phyloP scores from a whole-genome alignment of 2,888 invertebrate species.

The Trichacis sp. region DNA sequence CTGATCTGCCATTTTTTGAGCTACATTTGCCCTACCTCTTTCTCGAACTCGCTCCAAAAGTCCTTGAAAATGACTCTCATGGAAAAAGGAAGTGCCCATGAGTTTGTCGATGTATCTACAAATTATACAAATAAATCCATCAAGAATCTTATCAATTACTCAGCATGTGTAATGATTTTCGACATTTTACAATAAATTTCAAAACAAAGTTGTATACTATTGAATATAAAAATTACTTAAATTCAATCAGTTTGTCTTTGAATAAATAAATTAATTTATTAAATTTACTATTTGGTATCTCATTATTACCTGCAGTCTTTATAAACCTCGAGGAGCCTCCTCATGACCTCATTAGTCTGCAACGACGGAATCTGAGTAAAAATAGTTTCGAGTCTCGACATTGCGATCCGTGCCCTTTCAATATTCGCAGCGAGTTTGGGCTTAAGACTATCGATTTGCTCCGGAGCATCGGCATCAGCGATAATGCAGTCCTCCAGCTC shows the following conservation, averaged over 20 bases:
- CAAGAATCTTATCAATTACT: no score
- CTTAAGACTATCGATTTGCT: conserved; percentile 67
- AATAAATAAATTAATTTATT: no score
- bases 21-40: conserved; percentile 77
- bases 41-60: conserved; percentile 82
- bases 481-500: conserved; percentile 75
- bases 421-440: conserved; percentile 80
- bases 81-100: conserved; percentile 88
- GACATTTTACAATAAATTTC: no score
- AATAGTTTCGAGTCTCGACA: conserved; percentile 82
- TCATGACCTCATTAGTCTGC: conserved; percentile 83
- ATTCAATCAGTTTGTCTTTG: no score
- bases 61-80: conserved; percentile 84
- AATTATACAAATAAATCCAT: no score
- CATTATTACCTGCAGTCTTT: conserved; percentile 90
- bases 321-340: conserved; percentile 83
- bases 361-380: conserved; percentile 82
- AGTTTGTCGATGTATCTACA: conserved; percentile 74
- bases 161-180: no score
- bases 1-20: conserved; percentile 82
- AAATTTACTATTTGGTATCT: no score
- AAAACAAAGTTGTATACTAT: no score
- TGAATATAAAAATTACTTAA: no score
- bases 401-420: conserved; percentile 80
- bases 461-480: conserved; percentile 70